A percentile compares a stretch with the other conserved stretches of the same genome.
Conservation (phyloP, 2,113 vertebrate genomes). For the Oncorhynchus gorbuscha region DNA sequence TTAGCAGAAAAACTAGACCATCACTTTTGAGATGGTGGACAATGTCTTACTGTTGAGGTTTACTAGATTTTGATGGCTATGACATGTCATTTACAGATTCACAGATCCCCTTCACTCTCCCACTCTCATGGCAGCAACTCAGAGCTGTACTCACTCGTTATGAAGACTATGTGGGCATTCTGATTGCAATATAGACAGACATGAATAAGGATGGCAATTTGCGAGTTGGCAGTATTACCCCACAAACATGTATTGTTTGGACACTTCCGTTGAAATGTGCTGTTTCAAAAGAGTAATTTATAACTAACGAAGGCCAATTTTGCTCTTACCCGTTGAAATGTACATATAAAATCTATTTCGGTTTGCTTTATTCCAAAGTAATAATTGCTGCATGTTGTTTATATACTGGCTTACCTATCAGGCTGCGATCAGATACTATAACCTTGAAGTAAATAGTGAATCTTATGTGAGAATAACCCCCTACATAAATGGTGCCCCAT, state of each 20-base stretch:
- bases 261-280: slow-evolving; percentile 55
- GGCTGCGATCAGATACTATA: neutral
- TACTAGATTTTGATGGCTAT: slow-evolving; percentile 44
- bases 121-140: slow-evolving; percentile 32
- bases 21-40: slow-evolving; percentile 55
- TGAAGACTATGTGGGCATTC: slow-evolving; percentile 50
- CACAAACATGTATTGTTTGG: slow-evolving; percentile 50
- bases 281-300: slow-evolving; percentile 40
- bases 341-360: neutral
- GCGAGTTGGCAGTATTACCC: slow-evolving; percentile 61
- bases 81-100: slow-evolving; percentile 53
- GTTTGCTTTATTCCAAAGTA: neutral
- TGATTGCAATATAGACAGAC: slow-evolving; percentile 54
- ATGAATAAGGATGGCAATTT: slow-evolving; percentile 68
- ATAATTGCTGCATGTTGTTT: no score
- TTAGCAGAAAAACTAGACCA: slow-evolving; percentile 64
- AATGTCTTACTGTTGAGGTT: slow-evolving; percentile 48
- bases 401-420: no score
- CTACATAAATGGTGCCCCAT: no score
- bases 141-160: slow-evolving; percentile 31
- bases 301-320: slow-evolving; percentile 25
- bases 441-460: neutral
- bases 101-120: slow-evolving; percentile 36
- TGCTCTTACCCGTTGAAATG: neutral
- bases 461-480: no score